Percentiles rank a stretch among this genome's conserved stretches.
phyloP scores from a whole-genome alignment of 2,888 invertebrate genomes.

The Cantharis rufa region DNA sequence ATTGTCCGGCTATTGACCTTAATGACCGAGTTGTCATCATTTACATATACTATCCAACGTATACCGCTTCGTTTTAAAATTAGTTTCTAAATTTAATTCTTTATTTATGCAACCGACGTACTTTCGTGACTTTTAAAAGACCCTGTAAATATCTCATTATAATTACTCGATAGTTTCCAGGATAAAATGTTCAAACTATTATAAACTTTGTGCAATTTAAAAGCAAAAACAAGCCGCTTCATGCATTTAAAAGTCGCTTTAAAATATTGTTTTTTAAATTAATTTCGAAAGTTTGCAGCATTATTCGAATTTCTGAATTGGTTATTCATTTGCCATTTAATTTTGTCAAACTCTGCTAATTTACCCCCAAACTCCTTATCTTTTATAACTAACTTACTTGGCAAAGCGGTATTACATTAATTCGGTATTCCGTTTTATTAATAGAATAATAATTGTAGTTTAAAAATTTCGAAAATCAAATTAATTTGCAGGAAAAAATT shows the following conservation, averaged over 20 bases:
- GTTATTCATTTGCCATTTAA: not conserved
- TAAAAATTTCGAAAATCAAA: not conserved
- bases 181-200: not conserved
- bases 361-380: not conserved
- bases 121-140: not conserved
- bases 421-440: not conserved
- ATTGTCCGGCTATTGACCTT: too few relatives aligned
- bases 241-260: not conserved
- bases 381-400: not conserved
- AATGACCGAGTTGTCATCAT: too few relatives aligned
- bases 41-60: too few relatives aligned
- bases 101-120: not conserved
- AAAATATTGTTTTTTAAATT: not conserved
- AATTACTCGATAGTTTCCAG: not conserved
- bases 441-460: not conserved
- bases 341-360: not conserved
- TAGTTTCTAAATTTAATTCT: too few relatives aligned
- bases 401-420: not conserved
- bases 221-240: not conserved
- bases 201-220: not conserved
- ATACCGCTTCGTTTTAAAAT: too few relatives aligned
- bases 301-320: not conserved
- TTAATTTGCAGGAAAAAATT: not conserved
- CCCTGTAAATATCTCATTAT: not conserved
- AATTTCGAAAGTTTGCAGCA: not conserved